Base-by-base conservation (phyloP, 2,888 invertebrate species). In the Drosophila merina region DNA sequence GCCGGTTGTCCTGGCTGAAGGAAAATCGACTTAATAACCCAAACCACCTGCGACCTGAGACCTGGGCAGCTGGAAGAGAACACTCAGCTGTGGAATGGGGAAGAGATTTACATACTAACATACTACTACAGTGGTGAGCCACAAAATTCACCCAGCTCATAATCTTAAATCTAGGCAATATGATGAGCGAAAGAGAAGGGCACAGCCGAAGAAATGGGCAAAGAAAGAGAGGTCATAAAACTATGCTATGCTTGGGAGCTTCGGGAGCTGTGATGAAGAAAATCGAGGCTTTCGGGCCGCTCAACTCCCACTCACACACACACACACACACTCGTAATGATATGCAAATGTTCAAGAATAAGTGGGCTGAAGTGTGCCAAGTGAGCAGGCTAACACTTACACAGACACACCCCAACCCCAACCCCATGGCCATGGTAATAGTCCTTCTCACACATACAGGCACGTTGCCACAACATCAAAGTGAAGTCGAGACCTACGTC, bases 331-430 rank as follows among this genome's bases (percentile, higher is more conserved):
- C 52, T 60, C 76, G 77, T 88, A 84, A 84, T 88, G 76, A 84
- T 86, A 84, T 84, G 84, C 84, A 88, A 84, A 84, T 84, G 88
- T 86, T 75, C 69, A 83, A 72, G 83, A 87, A 85, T 76, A 85
- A 85, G 73, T 78, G 68, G 80, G 85, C 67, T 74, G 79, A 79
- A 85, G 76, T 79, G 77, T 74, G 68, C 57, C 64, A 60, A 59
- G 60, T 59, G 60, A 59, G 60, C 60, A 64, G 59, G 25, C 68
- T 68, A 56, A 71, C 62, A 72, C 73, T 64, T 49, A 44, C 49
- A 44, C 63, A 59, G 62, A 40, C 56, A 47, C 38, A 45, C 42
- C 49, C 36, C 38, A 40, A 38, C 49, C 36, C 49, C 30, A 51
- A 44, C 50, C n/a, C 28, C 28, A 28, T 2, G 6, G 5, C 28